A percentile compares a stretch with the other conserved stretches of the same genome.
Evolutionary conservation across 2,888 invertebrate genomes (phyloP).

Genomic region (Heliconius ismenius): DNA sequence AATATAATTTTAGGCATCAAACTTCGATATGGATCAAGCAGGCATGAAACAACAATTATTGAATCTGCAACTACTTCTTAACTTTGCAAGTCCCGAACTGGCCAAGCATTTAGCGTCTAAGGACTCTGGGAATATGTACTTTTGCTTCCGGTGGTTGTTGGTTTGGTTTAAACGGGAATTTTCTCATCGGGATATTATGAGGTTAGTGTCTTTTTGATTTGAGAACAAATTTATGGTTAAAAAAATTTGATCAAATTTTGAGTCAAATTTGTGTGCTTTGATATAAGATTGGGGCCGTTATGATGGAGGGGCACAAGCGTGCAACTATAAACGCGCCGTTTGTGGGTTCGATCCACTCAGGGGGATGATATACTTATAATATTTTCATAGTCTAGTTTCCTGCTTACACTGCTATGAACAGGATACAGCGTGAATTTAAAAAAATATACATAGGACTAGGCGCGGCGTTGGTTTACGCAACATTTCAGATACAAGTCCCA

Average conservation of each 20-base stretch:
- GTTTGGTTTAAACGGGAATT: constrained; percentile 98
- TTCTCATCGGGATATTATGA: constrained; percentile 91
- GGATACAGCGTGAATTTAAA: background rate
- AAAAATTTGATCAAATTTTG: too few species aligned
- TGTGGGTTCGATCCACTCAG: too few species aligned
- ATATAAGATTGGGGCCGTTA: too few species aligned
- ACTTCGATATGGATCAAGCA: constrained; percentile 98
- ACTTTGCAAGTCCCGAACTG: constrained; percentile 91
- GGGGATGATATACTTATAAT: too few species aligned
- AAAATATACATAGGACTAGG: background rate
- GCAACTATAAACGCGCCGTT: too few species aligned
- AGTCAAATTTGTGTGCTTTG: too few species aligned
- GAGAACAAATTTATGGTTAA: background rate
- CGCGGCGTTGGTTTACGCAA: too few species aligned
- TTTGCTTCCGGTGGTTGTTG: constrained; percentile 98
- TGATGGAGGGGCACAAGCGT: too few species aligned
- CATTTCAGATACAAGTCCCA: too few species aligned
- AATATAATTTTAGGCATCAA: constrained; percentile 83
- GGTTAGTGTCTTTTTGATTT: constrained; percentile 53
- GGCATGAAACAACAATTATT: constrained; percentile 96
- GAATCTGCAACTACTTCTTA: constrained; percentile 90
- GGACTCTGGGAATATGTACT: constrained; percentile 97
- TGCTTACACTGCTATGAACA: background rate
- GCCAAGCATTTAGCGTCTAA: constrained; percentile 92
- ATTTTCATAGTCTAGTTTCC: background rate